phyloP scores from a whole-genome alignment of 2,888 invertebrate genomes.

The Hirtodrosophila cameraria region DNA sequence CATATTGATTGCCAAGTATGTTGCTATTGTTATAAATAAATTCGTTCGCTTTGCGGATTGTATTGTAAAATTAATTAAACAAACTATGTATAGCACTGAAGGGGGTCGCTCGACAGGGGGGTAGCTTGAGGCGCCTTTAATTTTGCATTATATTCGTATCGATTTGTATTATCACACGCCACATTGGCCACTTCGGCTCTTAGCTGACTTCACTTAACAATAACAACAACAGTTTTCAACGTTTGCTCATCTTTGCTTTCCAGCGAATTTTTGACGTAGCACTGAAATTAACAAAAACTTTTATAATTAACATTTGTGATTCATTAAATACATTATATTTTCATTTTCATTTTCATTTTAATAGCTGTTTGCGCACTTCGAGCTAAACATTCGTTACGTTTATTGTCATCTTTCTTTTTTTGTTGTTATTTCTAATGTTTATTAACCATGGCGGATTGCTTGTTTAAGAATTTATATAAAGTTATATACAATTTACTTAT shows the following conservation, averaged over 20 bases:
- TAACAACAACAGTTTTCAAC: constrained; percentile 31
- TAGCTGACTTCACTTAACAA: constrained; percentile 16
- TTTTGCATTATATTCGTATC: constrained; percentile 56
- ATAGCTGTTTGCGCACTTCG: background rate
- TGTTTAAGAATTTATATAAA: constrained; percentile 10
- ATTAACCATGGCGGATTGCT: constrained; percentile 4
- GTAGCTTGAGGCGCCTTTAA: constrained; percentile 43
- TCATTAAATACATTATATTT: constrained; percentile 14
- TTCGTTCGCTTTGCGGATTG: constrained; percentile 42
- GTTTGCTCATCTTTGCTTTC: constrained; percentile 57
- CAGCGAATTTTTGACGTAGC: constrained; percentile 21
- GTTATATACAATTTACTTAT: no score
- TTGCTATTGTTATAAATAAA: constrained; percentile 51
- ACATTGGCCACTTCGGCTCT: no score
- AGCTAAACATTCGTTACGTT: background rate
- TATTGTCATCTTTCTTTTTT: background rate
- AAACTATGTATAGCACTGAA: constrained; percentile 59
- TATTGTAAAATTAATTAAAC: constrained; percentile 74
- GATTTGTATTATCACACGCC: constrained; percentile 55
- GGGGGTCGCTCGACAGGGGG: constrained; percentile 45
- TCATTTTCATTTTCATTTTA: no score
- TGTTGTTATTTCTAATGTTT: background rate
- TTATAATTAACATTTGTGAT: constrained; percentile 19
- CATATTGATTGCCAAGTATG: constrained; percentile 69
- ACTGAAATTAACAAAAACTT: constrained; percentile 36